phyloP scores from a whole-genome alignment of 1,140 invertebrate species.

The Dendroctonus valens region DNA sequence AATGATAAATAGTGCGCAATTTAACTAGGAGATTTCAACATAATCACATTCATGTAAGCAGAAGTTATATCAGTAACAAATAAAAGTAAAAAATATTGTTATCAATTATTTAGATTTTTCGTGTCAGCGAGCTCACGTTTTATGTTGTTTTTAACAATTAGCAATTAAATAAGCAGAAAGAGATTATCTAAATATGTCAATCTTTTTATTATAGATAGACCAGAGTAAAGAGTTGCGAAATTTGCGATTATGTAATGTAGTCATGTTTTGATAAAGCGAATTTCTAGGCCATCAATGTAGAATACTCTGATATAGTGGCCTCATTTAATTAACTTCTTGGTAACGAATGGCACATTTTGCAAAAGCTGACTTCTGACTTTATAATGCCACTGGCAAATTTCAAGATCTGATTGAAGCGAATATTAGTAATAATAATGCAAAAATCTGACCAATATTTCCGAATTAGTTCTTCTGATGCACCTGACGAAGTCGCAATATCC shows the following conservation, averaged over 20 bases:
- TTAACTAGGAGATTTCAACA: too few species aligned
- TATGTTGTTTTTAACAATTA: slow-evolving; percentile 2
- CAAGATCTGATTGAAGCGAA: too few species aligned
- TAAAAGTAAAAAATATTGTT: slow-evolving; percentile 2
- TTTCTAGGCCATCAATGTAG: slow-evolving; percentile 7
- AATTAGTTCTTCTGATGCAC: slow-evolving; percentile 56
- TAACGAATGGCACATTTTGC: too few species aligned
- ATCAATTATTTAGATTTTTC: slow-evolving; percentile 4
- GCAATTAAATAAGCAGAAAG: slow-evolving; percentile 9
- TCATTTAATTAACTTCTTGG: too few species aligned
- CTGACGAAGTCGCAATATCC: slow-evolving; percentile 59
- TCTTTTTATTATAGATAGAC: slow-evolving; percentile 9
- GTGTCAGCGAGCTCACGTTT: slow-evolving; percentile 5
- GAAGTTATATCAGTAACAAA: neutral
- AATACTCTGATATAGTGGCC: too few species aligned
- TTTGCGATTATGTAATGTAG: slow-evolving; percentile 6
- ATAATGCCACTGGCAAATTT: too few species aligned
- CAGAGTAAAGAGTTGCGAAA: slow-evolving; percentile 1
- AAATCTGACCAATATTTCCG: slow-evolving; percentile 54
- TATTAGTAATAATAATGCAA: neutral
- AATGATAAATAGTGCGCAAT: too few species aligned
- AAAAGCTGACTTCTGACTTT: too few species aligned
- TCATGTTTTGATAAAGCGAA: slow-evolving; percentile 3
- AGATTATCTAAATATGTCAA: slow-evolving; percentile 18
- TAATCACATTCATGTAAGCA: too few species aligned